Conservation (phyloP, 2,888 invertebrate species). For the Amiota mariae region DNA sequence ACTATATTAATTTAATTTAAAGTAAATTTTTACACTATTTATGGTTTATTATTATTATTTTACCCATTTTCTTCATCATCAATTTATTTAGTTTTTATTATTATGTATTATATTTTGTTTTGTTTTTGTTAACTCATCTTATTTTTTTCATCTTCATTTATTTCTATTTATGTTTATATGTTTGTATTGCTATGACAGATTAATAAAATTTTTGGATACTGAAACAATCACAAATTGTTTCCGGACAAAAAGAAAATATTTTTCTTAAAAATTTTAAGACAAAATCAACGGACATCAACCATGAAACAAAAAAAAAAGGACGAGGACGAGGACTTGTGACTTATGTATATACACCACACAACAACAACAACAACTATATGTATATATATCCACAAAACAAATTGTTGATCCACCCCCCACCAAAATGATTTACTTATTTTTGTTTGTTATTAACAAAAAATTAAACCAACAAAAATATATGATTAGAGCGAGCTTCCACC, state of each 20-base stretch:
- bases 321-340: background rate
- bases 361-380: constrained; percentile 15
- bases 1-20: constrained; percentile 63
- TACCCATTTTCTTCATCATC: constrained; percentile 58
- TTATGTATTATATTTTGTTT: constrained; percentile 10
- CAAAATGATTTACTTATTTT: no score
- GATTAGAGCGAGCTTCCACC: no score
- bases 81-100: constrained; percentile 38
- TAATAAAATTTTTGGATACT: no score
- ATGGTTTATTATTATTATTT: constrained; percentile 44
- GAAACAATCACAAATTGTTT: no score
- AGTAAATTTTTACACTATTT: constrained; percentile 55
- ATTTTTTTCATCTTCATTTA: constrained; percentile 33
- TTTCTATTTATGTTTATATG: constrained; percentile 24
- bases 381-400: no score
- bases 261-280: no score
- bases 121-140: constrained; percentile 28
- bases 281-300: background rate
- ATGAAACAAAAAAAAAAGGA: background rate
- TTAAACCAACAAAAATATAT: no score
- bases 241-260: no score
- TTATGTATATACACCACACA: background rate
- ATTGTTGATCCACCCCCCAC: no score
- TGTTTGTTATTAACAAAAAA: no score
- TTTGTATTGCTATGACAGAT: constrained; percentile 31